Base-by-base conservation (phyloP, 2,113 vertebrate species). In the Heteronetta atricapilla region DNA sequence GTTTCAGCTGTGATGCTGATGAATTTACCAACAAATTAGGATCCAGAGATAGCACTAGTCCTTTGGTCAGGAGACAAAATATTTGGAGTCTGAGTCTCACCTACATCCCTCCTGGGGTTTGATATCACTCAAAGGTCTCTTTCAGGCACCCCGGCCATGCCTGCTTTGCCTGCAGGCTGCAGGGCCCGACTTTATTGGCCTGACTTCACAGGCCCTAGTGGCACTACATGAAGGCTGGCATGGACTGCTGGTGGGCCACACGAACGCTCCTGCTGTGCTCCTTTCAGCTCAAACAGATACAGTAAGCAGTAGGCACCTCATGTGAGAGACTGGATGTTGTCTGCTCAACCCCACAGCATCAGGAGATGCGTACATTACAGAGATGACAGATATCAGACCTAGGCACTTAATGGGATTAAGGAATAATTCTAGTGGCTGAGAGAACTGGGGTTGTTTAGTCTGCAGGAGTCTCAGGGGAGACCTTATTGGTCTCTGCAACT, bases 281-380 rank as follows among this genome's bases (percentile, higher is more conserved):
- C 8, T 56, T 74, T 1, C 2, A 72, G 53, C n/a, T 55, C 1
- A 0, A 52, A 10, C 13, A 15, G 79, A 22, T 52, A n/a, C 8
- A 31, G 25, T 34, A 58, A 79, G 46, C 10, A 44, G 36, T 2
- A 22, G 13, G 18, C 22, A 44, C 16, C 42, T 73, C n/a, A 25
- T 36, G 16, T 16, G 40, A 86, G 72, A 20, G 6, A 2, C 10
- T 52, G 31, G 9, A 21, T 73, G 7, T 11, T 96, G 55, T 40
- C 73, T 53, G 55, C 63, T 73, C 55, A 15, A 50, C 22, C 40
- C 22, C 17, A 36, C 55, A 77, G 40, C 33, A 12, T 58, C 23
- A 18, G 58, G 36, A 79, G n/a, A 21, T 22, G 23, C 0, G 1
- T 7, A 13, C 2, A 1, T 53, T 72, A 36, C 7, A 11, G 40